Base-by-base conservation (phyloP, 2,113 vertebrate genomes). In the Albula glossodonta region DNA sequence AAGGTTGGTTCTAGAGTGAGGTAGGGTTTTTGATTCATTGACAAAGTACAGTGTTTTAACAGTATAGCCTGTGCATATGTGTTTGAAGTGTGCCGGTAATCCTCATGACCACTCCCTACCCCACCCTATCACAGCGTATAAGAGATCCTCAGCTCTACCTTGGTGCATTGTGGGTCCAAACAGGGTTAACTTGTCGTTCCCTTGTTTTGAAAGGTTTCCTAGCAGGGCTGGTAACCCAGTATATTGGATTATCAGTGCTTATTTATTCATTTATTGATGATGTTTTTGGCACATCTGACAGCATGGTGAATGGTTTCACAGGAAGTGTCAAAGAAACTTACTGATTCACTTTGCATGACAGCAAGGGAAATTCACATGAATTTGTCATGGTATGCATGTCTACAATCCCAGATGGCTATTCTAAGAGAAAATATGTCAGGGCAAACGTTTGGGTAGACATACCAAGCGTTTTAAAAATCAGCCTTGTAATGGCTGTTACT, bases 161-260 rank as follows among this genome's bases (percentile, higher is more conserved):
- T 48, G 41, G 10, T 79, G 78, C 41, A 48, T 78, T 78, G n/a
- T 22, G 56, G 63, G 63, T 70, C n/a, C 66, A 25, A 7, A n/a
- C 4, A 5, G n/a, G n/a, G 22, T 74, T 74, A 9, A 74, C 10
- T 84, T 83, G 85, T 83, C 31, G 25, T 8, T 31, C 8, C 70
- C 88, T 0, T 60, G 9, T 78, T 89, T 90, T 90, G 81, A 87
- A 17, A 11, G 66, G 22, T 85, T 22, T 19, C 8, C 74, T 7
- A 8, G 6, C 66, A 25, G 66, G 3, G 66, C 66, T 9, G n/a
- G 66, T 22, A n/a, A 74, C 5, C 66, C 66, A 2, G 2, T 74
- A 6, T 74, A 31, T 31, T 74, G 9, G 2, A 31, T 25, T 70
- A 15, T 70, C 63, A 70, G 15, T 70, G 63, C n/a, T 70, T 70